Evolutionary conservation across 2,888 invertebrate species (phyloP).

Genomic region (Nineta flava): DNA sequence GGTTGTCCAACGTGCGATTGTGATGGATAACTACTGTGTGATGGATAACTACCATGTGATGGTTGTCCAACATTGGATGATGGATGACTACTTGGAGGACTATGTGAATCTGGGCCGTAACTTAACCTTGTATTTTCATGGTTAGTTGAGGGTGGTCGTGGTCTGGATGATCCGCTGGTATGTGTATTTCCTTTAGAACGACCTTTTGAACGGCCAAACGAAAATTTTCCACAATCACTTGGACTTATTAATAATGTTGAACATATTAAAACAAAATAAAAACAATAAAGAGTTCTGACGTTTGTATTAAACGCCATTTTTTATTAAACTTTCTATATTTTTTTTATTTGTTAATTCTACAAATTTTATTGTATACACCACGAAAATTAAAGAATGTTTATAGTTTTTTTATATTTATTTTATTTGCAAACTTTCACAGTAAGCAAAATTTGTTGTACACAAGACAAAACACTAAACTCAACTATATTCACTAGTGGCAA

Average conservation of each 20-base stretch:
- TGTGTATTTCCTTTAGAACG: neutral
- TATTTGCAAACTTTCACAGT: no score
- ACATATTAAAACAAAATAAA: neutral
- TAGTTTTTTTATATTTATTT: no score
- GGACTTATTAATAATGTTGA: neutral
- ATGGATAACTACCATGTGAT: no score
- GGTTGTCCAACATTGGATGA: no score
- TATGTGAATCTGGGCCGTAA: neutral
- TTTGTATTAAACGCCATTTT: neutral
- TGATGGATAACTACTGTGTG: neutral
- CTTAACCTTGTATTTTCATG: neutral
- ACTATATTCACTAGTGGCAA: no score
- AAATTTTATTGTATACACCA: no score
- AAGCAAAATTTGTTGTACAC: no score
- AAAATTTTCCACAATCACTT: neutral
- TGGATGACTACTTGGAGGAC: neutral
- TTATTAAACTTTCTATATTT: neutral
- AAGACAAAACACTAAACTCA: no score
- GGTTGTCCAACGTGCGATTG: neutral
- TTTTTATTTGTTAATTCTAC: no score
- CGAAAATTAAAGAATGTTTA: no score
- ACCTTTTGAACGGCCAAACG: neutral
- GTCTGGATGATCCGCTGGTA: neutral
- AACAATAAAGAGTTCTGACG: neutral
- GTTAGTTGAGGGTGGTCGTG: neutral